Base-by-base conservation (phyloP, 2,888 invertebrate species). In the Rhyacophila evoluta region DNA sequence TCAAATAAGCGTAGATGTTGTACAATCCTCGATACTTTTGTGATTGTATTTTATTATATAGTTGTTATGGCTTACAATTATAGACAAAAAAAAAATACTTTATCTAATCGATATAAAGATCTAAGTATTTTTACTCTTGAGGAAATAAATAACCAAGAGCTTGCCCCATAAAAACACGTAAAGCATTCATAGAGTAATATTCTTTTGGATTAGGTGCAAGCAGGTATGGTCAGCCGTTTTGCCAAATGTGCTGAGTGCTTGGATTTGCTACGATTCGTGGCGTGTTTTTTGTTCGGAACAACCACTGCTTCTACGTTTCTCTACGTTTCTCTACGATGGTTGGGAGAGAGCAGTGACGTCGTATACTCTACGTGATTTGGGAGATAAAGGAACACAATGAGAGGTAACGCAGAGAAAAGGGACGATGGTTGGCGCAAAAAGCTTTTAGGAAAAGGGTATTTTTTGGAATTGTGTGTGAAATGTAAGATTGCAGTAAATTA, bases 221-320 rank as follows among this genome's bases (percentile, higher is more conserved):
- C 55, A 55, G 55, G 55, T 55, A 55, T 55, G 55, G 55, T 55
- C 55, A 55, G 55, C 55, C 55, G 55, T 55, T 55, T 55, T 55
- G 55, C 55, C 55, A 55, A 55, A 55, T 19, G 55, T 25, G 55
- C 55, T 55, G 55, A 55, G 55, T 55, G 55, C 25, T 19, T 19
- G 3, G 10, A 55, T 25, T 55, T 1, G 19, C 55, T 5, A 55
- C 55, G 25, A 19, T 55, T 8, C 55, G 55, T 25, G 55, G 15
- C 55, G 55, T 55, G 55, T 55, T 55, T 55, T 41, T 33, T 55
- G 15, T 55, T 19, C 39, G 39, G 12, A 39, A 15, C 39, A n/a
- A 39, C 55, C 55, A 55, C 19, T 19, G 55, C 55, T 19, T 55
- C 55, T 25, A 55, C 55, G 55, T 19, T 19, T 19, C 55, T 55